phyloP scores from a whole-genome alignment of 2,113 vertebrate species.

The Prionailurus bengalensis region DNA sequence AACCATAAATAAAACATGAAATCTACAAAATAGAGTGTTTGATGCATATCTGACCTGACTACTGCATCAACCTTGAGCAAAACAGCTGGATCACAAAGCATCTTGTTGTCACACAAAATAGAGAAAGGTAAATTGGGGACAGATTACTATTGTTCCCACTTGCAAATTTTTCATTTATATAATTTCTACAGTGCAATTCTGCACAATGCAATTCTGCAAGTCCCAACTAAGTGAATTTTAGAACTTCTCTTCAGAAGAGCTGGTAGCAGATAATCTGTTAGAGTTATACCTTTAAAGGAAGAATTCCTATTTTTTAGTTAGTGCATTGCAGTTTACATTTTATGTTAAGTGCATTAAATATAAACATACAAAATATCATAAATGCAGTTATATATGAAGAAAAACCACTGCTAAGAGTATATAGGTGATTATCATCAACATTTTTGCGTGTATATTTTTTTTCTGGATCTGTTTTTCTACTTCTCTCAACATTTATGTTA shows the following conservation, averaged over 20 bases:
- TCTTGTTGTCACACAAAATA: slow-evolving; percentile 60
- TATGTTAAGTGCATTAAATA: neutral
- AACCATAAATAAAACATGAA: slow-evolving; percentile 84
- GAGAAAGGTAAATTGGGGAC: slow-evolving; percentile 41
- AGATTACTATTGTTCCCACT: slow-evolving; percentile 6
- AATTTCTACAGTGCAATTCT: neutral
- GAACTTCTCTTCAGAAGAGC: neutral
- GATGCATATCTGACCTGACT: slow-evolving; percentile 80
- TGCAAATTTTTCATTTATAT: slow-evolving; percentile 53
- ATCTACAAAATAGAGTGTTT: slow-evolving; percentile 77
- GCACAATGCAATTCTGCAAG: neutral
- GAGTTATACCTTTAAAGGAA: neutral
- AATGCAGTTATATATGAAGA: neutral
- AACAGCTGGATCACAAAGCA: slow-evolving; percentile 72
- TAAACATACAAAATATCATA: neutral
- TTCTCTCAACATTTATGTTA: neutral
- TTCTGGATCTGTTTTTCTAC: neutral
- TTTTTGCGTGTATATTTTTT: neutral
- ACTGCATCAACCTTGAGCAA: slow-evolving; percentile 64
- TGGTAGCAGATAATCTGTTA: neutral
- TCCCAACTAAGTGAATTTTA: neutral
- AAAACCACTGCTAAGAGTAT: neutral
- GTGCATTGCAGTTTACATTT: neutral
- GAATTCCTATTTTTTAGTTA: neutral
- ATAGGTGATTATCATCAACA: neutral